phyloP scores from a whole-genome alignment of 2,113 vertebrate species.

The Zapornia atra region DNA sequence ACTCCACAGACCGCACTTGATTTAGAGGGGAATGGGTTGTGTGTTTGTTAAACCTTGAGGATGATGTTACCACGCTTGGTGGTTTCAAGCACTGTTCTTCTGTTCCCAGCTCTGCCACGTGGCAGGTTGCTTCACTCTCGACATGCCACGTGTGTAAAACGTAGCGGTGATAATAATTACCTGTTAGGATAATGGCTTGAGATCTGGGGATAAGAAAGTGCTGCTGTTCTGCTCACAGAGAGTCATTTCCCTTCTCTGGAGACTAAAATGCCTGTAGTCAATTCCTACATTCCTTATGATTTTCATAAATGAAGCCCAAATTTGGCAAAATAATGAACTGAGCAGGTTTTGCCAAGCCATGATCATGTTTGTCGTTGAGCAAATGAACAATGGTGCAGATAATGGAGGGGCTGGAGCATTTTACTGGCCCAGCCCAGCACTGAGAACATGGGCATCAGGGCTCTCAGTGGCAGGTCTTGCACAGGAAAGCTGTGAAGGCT shows the following conservation, averaged over 20 bases:
- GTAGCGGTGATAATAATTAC: neutral
- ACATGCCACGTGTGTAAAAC: rapidly evolving
- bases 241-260: neutral
- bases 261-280: neutral
- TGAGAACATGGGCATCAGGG: no score
- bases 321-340: neutral
- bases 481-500: neutral
- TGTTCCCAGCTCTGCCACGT: neutral
- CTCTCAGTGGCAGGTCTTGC: neutral
- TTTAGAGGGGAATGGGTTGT: neutral
- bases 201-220: neutral
- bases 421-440: neutral
- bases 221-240: neutral
- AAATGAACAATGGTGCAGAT: neutral
- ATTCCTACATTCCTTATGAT: neutral
- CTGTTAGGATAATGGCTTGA: neutral
- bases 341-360: neutral
- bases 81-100: neutral
- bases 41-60: neutral
- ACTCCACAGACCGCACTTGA: conserved; percentile 35
- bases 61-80: neutral
- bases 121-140: neutral
- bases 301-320: neutral
- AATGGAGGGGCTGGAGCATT: neutral
- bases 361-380: neutral